A percentile compares a stretch with the other conserved stretches of the same genome.
Conservation (phyloP, 2,888 invertebrate species). For the Pyralis farinalis region DNA sequence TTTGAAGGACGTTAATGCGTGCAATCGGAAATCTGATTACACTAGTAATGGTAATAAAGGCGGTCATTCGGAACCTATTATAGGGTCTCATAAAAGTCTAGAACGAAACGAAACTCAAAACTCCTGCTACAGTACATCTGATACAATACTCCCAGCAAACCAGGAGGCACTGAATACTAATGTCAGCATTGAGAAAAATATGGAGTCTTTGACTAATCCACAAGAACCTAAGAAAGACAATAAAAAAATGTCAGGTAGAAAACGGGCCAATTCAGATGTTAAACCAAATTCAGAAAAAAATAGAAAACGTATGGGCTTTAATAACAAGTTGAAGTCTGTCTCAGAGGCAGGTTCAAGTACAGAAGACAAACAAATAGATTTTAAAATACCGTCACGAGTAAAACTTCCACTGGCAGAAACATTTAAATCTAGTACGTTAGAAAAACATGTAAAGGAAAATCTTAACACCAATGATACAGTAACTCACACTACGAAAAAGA, state of each 20-base stretch:
- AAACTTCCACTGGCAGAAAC: not conserved
- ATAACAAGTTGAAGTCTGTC: conserved; percentile 8
- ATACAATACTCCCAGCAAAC: conserved; percentile 61
- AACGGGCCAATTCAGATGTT: conserved; percentile 13
- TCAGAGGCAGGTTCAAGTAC: conserved; percentile 11
- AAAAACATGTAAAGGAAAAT: not conserved
- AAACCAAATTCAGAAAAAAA: conserved; percentile 1
- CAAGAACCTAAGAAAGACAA: conserved; percentile 10
- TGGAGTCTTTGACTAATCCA: not conserved
- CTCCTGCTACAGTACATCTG: conserved; percentile 33
- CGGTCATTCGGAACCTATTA: too few species aligned
- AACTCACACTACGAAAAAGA: not conserved
- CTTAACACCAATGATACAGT: not conserved
- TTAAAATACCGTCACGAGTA: not conserved
- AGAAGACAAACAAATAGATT: conserved; percentile 5
- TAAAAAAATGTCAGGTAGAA: conserved; percentile 14
- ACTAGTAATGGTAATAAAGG: too few species aligned
- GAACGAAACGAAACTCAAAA: conserved; percentile 20
- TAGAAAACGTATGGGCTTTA: conserved; percentile 1
- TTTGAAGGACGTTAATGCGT: too few species aligned
- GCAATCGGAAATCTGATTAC: too few species aligned
- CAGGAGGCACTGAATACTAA: conserved; percentile 49
- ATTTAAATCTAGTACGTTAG: not conserved
- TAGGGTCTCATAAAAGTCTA: not conserved
- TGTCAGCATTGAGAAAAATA: not conserved